These are phyloP conservation scores for Hydrotaea diabolus DNA, from an alignment of 2,888 invertebrate genomes.

Conservation along the genomic window DNA sequence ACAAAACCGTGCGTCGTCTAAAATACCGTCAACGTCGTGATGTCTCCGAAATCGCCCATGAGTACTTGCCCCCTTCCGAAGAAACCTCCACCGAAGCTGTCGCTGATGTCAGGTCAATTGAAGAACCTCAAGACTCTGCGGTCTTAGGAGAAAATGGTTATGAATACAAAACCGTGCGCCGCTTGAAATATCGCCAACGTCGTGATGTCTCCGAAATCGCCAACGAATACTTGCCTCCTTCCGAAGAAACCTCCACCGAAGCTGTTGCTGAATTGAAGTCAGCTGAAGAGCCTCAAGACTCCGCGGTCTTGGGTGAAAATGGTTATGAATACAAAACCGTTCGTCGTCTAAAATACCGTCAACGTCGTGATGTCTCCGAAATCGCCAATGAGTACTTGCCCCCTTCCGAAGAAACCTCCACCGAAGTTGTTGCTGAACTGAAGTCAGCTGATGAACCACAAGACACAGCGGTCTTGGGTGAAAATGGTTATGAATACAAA, in stretches of 20 bases:
- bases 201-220: slow-evolving; percentile 71
- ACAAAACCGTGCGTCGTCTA: slow-evolving; percentile 69
- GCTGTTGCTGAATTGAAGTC: slow-evolving; percentile 25
- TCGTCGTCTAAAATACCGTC: slow-evolving; percentile 57
- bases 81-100: slow-evolving; percentile 31
- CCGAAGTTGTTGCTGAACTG: slow-evolving; percentile 26
- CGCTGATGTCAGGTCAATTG: slow-evolving; percentile 11
- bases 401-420: slow-evolving; percentile 34
- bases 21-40: slow-evolving; percentile 67
- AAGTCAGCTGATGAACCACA: slow-evolving; percentile 42
- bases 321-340: slow-evolving; percentile 70
- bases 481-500: slow-evolving; percentile 65
- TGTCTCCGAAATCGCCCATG: slow-evolving; percentile 65
- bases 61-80: slow-evolving; percentile 60
- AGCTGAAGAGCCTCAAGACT: slow-evolving; percentile 42
- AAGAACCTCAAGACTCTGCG: slow-evolving; percentile 45
- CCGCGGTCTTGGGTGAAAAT: slow-evolving; percentile 59
- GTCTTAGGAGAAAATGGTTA: slow-evolving; percentile 60
- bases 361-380: slow-evolving; percentile 67
- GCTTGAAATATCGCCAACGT: slow-evolving; percentile 54
- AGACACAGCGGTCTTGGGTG: slow-evolving; percentile 50
- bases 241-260: slow-evolving; percentile 46
- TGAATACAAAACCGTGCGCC: slow-evolving; percentile 54
- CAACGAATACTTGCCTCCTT: slow-evolving; percentile 73
- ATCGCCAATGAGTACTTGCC: slow-evolving; percentile 62